Base-by-base conservation (phyloP, 2,113 vertebrate genomes). In the Sander lucioperca region DNA sequence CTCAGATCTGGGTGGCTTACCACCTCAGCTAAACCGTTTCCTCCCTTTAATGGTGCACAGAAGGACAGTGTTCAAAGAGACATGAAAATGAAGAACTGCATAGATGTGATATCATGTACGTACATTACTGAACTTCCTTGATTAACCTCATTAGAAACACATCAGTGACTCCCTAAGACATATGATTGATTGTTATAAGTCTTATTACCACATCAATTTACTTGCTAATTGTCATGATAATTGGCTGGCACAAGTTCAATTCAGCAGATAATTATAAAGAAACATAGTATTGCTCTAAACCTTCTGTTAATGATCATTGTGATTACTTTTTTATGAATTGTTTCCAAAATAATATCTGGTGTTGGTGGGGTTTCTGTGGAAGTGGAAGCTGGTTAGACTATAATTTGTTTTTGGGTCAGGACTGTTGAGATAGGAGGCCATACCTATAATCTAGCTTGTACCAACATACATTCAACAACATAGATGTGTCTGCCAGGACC, bases 51-150 rank as follows among this genome's bases (percentile, higher is more conserved):
- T 21, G 36, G 27, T 39, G n/a, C 18, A 67, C 11, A 57, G 1
- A 63, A 63, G 47, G 3, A 33, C 7, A 50, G 13, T 27, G 65
- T 47, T 19, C 13, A 11, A 53, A 30, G 12, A 62, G 18, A 81
- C 6, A 13, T 5, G 8, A 57, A 70, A 69, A 66, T 25, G 50
- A 77, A 67, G 13, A 79, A 50, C 2, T 58, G 13, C 10, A 66
- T 27, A 0, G 3, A 70, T 61, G 36, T 48, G 25, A 25, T 63
- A n/a, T 66, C 51, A 21, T 51, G 11, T 4, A 76, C 25, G 11
- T 4, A 76, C 21, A 23, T 50, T 5, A 25, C 14, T 50, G 8
- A 51, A 82, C 66, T 73, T 87, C 58, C 75, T 69, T 59, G 30
- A 77, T 77, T 27, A 57, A 53, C 36, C 39, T 33, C 8, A 65